Base-by-base conservation (phyloP, 2,888 invertebrate genomes). In the Sarcophaga variegata region DNA sequence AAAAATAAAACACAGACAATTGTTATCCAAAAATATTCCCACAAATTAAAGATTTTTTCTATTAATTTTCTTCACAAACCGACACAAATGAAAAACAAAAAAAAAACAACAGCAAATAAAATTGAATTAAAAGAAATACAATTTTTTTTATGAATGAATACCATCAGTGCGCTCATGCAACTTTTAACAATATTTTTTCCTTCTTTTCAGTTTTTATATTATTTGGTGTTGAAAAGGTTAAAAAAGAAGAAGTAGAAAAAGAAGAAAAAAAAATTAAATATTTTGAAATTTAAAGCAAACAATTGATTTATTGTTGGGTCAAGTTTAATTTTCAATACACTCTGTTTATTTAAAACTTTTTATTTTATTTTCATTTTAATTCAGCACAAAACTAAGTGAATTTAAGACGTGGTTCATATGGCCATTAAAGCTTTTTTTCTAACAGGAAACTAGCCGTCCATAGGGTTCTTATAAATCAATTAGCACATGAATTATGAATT, bases 231-330 rank as follows among this genome's bases (percentile, higher is more conserved):
- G 37, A 80, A 54, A 69, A 63, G 63, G 37, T 66, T 25, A 62
- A 54, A 72, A 37, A 37, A 0, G 27, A 37, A 8, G 37, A 37
- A 37, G 3, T 8, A 10, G 37, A 66, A 20, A 20, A 49, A 70
- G 54, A 66, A 17, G 17, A 59, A 12, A 4, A n/a, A 63, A 81
- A 78, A 60, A 81, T 75, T 76, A 76, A 81, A 66, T 75, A 77
- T 83, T 86, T 76, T 86, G 83, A 83, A 83, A 83, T 83, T 10
- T 49, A n/a, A 25, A 79, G 45, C 59, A 17, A 72, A 80, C 69
- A 83, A 83, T 83, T 83, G 83, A 86, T 86, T 86, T 80, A 83
- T 54, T 86, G 82, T 80, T 69, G 79, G 85, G 81, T 82, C 85
- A 85, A 82, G 85, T 85, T 85, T 75, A 79, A 70, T 63, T 77